A percentile compares a stretch with the other conserved stretches of the same genome.
Conservation (phyloP, 2,888 invertebrate genomes). For the Lasioglossum leucozonium region DNA sequence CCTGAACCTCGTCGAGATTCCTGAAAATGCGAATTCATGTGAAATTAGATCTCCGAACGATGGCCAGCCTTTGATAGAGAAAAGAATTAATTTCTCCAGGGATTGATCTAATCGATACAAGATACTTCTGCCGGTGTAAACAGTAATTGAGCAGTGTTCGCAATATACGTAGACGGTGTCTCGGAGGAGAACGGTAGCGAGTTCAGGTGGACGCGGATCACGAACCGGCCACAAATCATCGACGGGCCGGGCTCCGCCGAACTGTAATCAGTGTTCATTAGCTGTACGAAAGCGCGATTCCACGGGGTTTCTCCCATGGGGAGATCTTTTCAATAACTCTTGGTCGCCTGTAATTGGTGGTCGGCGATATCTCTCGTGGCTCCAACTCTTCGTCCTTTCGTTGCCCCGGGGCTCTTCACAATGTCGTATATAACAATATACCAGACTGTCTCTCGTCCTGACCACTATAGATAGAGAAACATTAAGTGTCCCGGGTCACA, state of each 20-base stretch:
- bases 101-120: background rate
- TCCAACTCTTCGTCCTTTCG: constrained; percentile 66
- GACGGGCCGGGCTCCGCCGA: constrained; percentile 71
- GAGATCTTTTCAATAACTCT: constrained; percentile 84
- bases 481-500: constrained; percentile 80
- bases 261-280: constrained; percentile 84
- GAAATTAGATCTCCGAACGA: background rate
- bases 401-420: constrained; percentile 75
- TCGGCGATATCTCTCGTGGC: constrained; percentile 80
- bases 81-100: background rate
- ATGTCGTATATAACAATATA: constrained; percentile 84
- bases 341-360: constrained; percentile 77
- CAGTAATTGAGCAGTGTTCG: background rate
- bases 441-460: constrained; percentile 76
- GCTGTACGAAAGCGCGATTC: constrained; percentile 76
- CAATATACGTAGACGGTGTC: background rate
- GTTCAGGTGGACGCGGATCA: constrained; percentile 28
- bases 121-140: background rate
- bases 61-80: too few relatives aligned
- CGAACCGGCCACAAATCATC: constrained; percentile 77
- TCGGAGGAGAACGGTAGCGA: constrained; percentile 4
- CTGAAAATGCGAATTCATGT: background rate
- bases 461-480: constrained; percentile 83
- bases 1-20: background rate
- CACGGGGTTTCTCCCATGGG: constrained; percentile 78